These are phyloP conservation scores for Tiaroga cobitis DNA, from an alignment of 2,797 vertebrate genomes.

Conservation along the genomic window DNA sequence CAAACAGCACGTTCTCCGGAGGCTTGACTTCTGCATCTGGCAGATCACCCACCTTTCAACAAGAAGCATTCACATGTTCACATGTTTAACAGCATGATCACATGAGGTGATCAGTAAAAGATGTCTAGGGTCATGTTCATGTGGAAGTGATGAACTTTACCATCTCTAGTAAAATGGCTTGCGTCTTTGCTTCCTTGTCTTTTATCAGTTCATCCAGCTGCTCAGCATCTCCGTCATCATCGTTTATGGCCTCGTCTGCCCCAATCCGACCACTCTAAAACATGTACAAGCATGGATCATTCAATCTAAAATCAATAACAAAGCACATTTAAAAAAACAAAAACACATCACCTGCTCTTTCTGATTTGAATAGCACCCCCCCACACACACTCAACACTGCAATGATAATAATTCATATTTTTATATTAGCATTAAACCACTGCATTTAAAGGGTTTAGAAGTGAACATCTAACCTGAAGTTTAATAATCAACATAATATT, in stretches of 20 bases:
- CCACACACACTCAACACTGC: neutral
- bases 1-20: conserved; percentile 95
- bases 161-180: conserved; percentile 97
- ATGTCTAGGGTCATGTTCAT: neutral
- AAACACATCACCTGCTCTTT: neutral
- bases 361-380: neutral
- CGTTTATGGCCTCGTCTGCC: conserved; percentile 93
- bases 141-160: conserved; percentile 69
- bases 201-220: conserved; percentile 91
- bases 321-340: neutral
- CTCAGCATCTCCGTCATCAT: conserved; percentile 84
- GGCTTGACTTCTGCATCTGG: conserved; percentile 93
- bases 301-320: neutral
- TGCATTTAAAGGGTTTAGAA: neutral
- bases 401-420: neutral
- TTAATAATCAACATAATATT: neutral
- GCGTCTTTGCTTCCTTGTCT: conserved; percentile 95
- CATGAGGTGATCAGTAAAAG: too few relatives aligned
- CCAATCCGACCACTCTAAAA: conserved; percentile 94
- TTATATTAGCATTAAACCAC: neutral
- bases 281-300: conserved; percentile 23
- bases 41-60: conserved; percentile 89
- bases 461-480: neutral
- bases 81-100: neutral
- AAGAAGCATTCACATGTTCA: neutral